These are phyloP conservation scores for Neelides folsomi DNA, from an alignment of 2,888 invertebrate genomes.

Conservation along the genomic window DNA sequence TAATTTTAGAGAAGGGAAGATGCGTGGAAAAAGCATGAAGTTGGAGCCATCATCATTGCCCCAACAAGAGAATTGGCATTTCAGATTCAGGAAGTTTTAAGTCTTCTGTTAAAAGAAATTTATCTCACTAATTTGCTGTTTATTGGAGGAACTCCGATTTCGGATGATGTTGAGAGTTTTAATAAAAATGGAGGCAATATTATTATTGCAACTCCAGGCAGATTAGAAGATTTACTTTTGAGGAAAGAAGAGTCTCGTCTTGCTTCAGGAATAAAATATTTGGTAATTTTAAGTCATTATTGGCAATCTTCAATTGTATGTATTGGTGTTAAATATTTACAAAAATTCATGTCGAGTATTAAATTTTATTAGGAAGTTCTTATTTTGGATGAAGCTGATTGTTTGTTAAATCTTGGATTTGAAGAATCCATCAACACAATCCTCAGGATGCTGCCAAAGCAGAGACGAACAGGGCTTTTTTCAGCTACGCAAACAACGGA, in stretches of 20 bases:
- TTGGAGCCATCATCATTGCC: slow-evolving; percentile 81
- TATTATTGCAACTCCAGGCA: slow-evolving; percentile 85
- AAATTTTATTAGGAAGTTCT: slow-evolving; percentile 58
- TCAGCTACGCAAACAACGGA: slow-evolving; percentile 97
- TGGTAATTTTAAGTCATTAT: slow-evolving; percentile 45
- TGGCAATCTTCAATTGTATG: background rate
- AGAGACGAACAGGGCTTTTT: slow-evolving; percentile 91
- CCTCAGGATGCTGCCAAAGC: slow-evolving; percentile 76
- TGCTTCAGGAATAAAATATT: slow-evolving; percentile 56
- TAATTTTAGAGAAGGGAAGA: slow-evolving; percentile 39
- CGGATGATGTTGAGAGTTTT: slow-evolving; percentile 58
- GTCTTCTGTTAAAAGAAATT: slow-evolving; percentile 41
- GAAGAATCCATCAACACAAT: slow-evolving; percentile 72
- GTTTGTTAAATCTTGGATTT: slow-evolving; percentile 84
- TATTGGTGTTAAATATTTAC: background rate
- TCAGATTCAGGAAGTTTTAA: slow-evolving; percentile 63
- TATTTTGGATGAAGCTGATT: slow-evolving; percentile 92
- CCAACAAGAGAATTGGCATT: slow-evolving; percentile 90
- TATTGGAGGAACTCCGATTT: slow-evolving; percentile 68
- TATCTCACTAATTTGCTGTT: slow-evolving; percentile 35
- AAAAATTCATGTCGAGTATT: background rate
- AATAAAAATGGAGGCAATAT: slow-evolving; percentile 63
- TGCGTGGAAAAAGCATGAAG: slow-evolving; percentile 55
- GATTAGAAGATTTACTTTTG: slow-evolving; percentile 69
- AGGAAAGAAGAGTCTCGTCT: slow-evolving; percentile 45